Evolutionary conservation across 2,113 vertebrate species (phyloP).

Genomic region (Indri indri): DNA sequence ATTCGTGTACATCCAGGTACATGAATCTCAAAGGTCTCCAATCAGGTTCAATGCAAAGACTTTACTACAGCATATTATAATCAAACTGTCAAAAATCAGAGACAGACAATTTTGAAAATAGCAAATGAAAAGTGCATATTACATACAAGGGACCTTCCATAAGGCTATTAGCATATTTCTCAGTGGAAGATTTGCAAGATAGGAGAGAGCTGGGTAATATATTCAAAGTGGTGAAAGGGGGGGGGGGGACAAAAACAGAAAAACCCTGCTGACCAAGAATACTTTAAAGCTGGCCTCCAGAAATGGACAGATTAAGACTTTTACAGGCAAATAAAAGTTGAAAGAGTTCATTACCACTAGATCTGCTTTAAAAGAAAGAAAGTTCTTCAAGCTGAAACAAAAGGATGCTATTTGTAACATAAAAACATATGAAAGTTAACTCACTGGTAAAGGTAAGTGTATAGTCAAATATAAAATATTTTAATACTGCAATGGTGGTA

Average conservation of each 20-base stretch:
- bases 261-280: background rate
- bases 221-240: background rate
- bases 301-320: background rate
- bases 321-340: background rate
- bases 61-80: background rate
- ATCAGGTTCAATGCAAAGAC: background rate
- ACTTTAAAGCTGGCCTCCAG: background rate
- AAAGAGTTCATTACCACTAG: background rate
- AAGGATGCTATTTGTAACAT: background rate
- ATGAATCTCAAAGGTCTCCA: background rate
- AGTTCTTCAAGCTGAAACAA: background rate
- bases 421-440: background rate
- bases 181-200: background rate
- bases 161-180: background rate
- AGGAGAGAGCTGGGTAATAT: background rate
- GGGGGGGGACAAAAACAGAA: too few species aligned
- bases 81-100: background rate
- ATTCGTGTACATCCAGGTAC: background rate
- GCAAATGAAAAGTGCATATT: background rate
- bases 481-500: background rate
- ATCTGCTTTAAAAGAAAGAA: background rate
- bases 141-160: background rate
- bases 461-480: background rate
- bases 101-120: background rate
- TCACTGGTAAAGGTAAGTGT: background rate